phyloP scores from a whole-genome alignment of 2,797 vertebrate genomes.

The Astyanax mexicanus region DNA sequence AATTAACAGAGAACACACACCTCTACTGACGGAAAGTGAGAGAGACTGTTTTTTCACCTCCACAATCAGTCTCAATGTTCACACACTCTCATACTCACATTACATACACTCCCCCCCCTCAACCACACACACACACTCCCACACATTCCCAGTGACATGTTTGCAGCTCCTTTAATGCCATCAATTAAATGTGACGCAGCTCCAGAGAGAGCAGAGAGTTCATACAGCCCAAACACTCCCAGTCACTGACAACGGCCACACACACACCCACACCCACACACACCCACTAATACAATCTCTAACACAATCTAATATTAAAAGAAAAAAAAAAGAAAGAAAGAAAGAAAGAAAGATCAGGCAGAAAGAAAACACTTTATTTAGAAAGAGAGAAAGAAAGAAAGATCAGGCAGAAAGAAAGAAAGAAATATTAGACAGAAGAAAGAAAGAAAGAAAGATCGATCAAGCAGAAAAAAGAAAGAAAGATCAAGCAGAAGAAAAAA shows the following conservation, averaged over 20 bases:
- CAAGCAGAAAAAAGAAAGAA: too few relatives aligned
- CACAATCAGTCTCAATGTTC: neutral
- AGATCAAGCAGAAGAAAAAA: too few relatives aligned
- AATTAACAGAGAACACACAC: neutral
- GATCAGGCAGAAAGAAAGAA: too few relatives aligned
- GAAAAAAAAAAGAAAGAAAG: too few relatives aligned
- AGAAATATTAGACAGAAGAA: too few relatives aligned
- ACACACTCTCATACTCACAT: neutral
- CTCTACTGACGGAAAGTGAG: neutral
- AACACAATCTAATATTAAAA: neutral
- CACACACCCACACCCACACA: neutral
- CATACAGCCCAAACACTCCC: constrained; percentile 39
- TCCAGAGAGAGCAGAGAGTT: constrained; percentile 71
- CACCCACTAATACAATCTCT: constrained; percentile 33
- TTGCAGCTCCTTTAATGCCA: constrained; percentile 76
- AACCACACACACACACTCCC: constrained; percentile 36
- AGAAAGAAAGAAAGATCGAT: too few relatives aligned
- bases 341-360: too few relatives aligned
- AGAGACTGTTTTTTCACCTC: neutral
- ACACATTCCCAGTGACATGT: constrained; percentile 81
- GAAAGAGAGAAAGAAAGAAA: too few relatives aligned
- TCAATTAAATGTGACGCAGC: constrained; percentile 78
- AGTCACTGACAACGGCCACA: too few relatives aligned
- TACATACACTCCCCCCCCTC: neutral
- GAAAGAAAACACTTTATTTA: too few relatives aligned